Percentiles rank a stretch among this genome's conserved stretches.
Evolutionary conservation across 2,888 invertebrate species (phyloP).

Genomic region (Ectemnius continuus): DNA sequence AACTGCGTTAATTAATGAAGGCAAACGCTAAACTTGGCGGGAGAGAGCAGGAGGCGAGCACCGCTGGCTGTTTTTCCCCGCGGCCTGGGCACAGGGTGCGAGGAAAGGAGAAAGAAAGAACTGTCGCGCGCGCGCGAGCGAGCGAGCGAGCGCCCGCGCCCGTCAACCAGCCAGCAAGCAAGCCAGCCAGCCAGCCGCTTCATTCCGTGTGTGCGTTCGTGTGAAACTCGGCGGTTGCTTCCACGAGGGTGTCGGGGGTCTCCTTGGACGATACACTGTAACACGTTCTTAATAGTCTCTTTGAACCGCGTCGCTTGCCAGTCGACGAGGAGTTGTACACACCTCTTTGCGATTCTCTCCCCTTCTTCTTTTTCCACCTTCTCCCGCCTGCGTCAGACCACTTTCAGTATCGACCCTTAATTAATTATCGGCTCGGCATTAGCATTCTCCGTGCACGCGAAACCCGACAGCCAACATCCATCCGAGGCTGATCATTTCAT

Average conservation of each 20-base stretch:
- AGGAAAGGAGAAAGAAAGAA: conserved; percentile 36
- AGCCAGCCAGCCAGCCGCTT: neutral
- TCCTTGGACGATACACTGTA: conserved; percentile 59
- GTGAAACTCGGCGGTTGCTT: conserved; percentile 36
- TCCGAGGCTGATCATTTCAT: conserved; percentile 8
- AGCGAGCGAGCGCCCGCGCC: neutral
- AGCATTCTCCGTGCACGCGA: conserved; percentile 45
- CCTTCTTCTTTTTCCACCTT: conserved; percentile 51
- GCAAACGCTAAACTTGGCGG: conserved; percentile 68
- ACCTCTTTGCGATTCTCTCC: conserved; percentile 60
- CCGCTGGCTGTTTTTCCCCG: conserved; percentile 52
- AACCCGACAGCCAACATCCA: conserved; percentile 26
- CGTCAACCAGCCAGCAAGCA: neutral
- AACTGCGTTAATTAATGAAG: conserved; percentile 75
- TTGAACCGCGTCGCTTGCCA: conserved; percentile 60
- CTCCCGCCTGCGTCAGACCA: conserved; percentile 63
- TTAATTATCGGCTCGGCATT: conserved; percentile 66
- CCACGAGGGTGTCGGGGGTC: conserved; percentile 48
- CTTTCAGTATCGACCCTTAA: conserved; percentile 67
- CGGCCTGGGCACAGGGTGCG: conserved; percentile 20
- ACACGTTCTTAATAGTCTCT: conserved; percentile 64
- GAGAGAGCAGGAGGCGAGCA: neutral
- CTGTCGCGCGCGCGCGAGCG: neutral
- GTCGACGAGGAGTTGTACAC: conserved; percentile 58
- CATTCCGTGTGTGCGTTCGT: conserved; percentile 16